Base-by-base conservation (phyloP, 1,140 invertebrate genomes). In the Aplysia californica region DNA sequence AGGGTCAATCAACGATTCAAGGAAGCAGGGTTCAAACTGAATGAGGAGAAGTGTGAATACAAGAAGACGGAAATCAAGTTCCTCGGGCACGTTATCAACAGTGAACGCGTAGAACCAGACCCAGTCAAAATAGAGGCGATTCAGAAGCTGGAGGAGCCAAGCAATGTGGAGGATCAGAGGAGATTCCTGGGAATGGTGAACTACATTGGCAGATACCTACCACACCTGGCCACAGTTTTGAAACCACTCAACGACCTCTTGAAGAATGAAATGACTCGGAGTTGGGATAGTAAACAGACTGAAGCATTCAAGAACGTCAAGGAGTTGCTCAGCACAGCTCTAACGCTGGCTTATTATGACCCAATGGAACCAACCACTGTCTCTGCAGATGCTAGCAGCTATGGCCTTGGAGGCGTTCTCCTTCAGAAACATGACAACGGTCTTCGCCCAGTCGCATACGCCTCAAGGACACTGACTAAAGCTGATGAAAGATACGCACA, bases 401-500 rank as follows among this genome's bases (percentile, higher is more conserved):
- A 75, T 69, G 82, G 83, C 18, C 41, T 83, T n/a, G 82, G 82
- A n/a, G 82, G 61, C 0, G 75, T 66, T 2, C 29, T 84, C 1
- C 39, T 78, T 2, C 79, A 81, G 61, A 44, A 80, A 44, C 66
- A 59, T 0, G 58, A 50, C 23, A 75, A 68, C 5, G 55, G 59
- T 36, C 38, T 80, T 21, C 67, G 71, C 23, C 80, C 80, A n/a
- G 67, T 82, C 4, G 78, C 77, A 36, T 84, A 64, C 65, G 75
- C 65, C 69, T 83, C 83, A 0, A 36, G 80, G 31, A 79, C 77
- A 50, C 67, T 85, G 21, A 80, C 74, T 26, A 29, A 83, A 29
- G 82, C 90, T 4, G 89, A 92, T 79, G 77, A 83, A 79, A 90
- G 87, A 56, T 92, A 92, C 64, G 82, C 88, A 21, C 89, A 91